Conservation (phyloP, 2,888 invertebrate genomes). For the Aquatica leii region DNA sequence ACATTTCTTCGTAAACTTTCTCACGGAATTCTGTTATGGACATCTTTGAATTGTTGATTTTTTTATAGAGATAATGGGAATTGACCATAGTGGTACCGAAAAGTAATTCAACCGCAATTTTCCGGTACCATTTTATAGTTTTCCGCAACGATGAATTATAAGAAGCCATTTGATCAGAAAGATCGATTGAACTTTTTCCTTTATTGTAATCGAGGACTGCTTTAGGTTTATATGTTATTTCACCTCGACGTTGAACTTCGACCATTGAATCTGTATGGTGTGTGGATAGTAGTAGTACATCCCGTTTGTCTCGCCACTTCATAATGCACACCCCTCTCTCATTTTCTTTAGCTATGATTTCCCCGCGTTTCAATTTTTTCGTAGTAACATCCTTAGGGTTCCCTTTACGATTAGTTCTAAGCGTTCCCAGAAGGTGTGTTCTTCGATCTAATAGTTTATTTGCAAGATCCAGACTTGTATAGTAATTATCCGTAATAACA, state of each 20-base stretch:
- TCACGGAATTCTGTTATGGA: slow-evolving; percentile 1
- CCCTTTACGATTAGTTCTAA: neutral
- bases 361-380: neutral
- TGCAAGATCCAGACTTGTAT: neutral
- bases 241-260: neutral
- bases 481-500: too few species aligned
- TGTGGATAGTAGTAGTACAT: neutral
- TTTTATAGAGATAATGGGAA: slow-evolving; percentile 3
- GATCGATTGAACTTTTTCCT: too few species aligned
- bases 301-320: neutral
- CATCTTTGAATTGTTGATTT: slow-evolving; percentile 3
- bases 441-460: neutral
- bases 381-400: neutral
- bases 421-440: neutral
- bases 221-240: too few species aligned
- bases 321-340: neutral
- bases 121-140: slow-evolving; percentile 1
- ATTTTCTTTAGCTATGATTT: neutral
- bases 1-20: neutral
- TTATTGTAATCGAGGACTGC: too few species aligned
- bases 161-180: slow-evolving; percentile 1
- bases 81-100: slow-evolving; percentile 1
- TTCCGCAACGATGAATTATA: slow-evolving; percentile 3
- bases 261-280: neutral
- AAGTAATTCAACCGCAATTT: slow-evolving; percentile 4